Percentiles rank a stretch among this genome's conserved stretches.
phyloP scores from a whole-genome alignment of 2,113 vertebrate genomes.

The Colistium nudipinnis region DNA sequence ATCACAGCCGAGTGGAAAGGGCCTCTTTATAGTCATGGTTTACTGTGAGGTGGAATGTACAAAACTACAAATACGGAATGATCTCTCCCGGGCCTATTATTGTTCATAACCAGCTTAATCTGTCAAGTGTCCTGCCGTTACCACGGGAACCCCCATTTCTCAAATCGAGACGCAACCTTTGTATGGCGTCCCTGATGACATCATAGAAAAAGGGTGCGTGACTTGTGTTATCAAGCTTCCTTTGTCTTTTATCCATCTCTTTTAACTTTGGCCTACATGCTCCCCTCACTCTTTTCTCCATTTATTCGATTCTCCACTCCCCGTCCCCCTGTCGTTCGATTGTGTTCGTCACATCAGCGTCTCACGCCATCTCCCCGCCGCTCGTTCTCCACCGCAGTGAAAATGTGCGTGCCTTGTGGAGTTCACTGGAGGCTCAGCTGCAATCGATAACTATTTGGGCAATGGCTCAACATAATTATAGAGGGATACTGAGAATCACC shows the following conservation, averaged over 20 bases:
- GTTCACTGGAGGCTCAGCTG: conserved; percentile 56
- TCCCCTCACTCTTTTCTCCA: no score
- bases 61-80: neutral
- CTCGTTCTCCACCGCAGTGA: conserved; percentile 44
- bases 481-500: conserved; percentile 68
- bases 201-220: no score
- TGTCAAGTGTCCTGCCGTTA: neutral
- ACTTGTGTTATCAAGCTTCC: no score
- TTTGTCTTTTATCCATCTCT: neutral
- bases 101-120: no score
- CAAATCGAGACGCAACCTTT: neutral
- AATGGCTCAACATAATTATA: conserved; percentile 74
- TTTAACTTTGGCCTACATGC: neutral
- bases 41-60: neutral
- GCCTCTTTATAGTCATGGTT: neutral
- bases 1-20: conserved; percentile 3
- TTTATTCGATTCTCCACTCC: neutral
- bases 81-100: neutral
- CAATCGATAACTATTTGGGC: conserved; percentile 77
- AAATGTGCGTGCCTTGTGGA: conserved; percentile 32
- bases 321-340: neutral
- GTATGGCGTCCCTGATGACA: neutral
- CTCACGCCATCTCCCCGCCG: neutral
- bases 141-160: neutral
- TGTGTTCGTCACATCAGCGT: neutral